Percentiles rank a stretch among this genome's conserved stretches.
These are phyloP conservation scores for Pollenia labialis DNA, from an alignment of 2,888 invertebrate species.

Conservation along the genomic window DNA sequence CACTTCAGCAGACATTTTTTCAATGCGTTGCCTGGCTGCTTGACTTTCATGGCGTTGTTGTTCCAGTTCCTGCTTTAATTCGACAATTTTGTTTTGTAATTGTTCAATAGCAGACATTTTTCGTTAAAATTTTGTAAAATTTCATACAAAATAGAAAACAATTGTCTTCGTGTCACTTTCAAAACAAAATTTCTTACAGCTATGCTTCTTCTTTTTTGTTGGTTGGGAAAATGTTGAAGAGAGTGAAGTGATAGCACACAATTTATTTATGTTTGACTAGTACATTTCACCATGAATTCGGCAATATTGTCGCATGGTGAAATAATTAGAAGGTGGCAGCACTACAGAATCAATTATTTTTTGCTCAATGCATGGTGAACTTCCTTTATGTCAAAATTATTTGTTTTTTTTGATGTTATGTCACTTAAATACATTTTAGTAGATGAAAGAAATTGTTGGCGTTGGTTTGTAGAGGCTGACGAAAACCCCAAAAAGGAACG, in stretches of 20 bases:
- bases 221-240: too few species aligned
- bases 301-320: too few species aligned
- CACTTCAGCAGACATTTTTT: conserved; percentile 97
- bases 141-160: conserved; percentile 31
- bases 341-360: too few species aligned
- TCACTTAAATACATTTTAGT: too few species aligned
- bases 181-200: conserved; percentile 56
- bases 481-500: too few species aligned
- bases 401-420: too few species aligned
- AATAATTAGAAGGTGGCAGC: too few species aligned
- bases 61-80: conserved; percentile 88
- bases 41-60: conserved; percentile 76
- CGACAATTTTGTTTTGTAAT: conserved; percentile 86
- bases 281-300: too few species aligned
- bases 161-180: conserved; percentile 71
- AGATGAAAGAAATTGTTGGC: too few species aligned
- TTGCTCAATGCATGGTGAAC: too few species aligned
- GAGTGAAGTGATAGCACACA: conserved; percentile 14
- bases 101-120: conserved; percentile 87
- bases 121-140: conserved; percentile 55
- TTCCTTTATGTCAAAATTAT: too few species aligned
- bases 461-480: too few species aligned
- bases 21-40: conserved; percentile 88
- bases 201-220: conserved; percentile 34
- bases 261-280: not conserved